Conservation (phyloP, 35 echinoderm and acorn worm genomes). For the Ophioderma brevispina region DNA sequence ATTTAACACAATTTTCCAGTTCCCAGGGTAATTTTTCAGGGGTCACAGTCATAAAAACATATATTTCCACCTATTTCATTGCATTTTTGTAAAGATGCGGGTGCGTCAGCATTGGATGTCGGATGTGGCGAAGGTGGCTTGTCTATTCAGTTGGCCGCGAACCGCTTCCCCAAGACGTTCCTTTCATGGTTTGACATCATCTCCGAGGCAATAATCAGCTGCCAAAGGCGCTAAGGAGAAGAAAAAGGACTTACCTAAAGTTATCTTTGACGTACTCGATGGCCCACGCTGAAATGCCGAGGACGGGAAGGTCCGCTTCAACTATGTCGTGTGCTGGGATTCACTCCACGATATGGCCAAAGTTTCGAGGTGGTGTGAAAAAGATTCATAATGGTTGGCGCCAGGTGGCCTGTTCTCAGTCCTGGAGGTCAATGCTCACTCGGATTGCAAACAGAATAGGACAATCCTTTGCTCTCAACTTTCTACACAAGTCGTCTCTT, state of each 20-base stretch:
- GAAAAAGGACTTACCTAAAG: constrained; percentile 45
- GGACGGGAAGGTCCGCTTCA: constrained; percentile 60
- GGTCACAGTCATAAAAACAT: too few relatives aligned
- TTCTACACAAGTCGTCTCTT: constrained; percentile 97
- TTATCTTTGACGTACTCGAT: constrained; percentile 78
- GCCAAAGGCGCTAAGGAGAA: constrained; percentile 25
- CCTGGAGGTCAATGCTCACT: constrained; percentile 88
- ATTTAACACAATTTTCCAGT: too few relatives aligned
- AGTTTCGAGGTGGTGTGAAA: constrained; percentile 50
- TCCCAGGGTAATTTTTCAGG: too few relatives aligned
- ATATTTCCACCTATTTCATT: not conserved
- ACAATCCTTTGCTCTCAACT: constrained; percentile 81
- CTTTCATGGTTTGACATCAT: constrained; percentile 78
- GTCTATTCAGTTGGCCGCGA: constrained; percentile 60
- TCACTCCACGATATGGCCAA: constrained; percentile 96
- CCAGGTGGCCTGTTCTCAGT: constrained; percentile 69
- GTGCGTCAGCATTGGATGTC: constrained; percentile 80
- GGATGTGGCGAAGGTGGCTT: constrained; percentile 87
- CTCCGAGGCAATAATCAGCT: constrained; percentile 47
- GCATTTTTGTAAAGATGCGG: constrained; percentile 62
- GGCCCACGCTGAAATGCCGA: constrained; percentile 59
- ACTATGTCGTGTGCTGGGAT: constrained; percentile 81
- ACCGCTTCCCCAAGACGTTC: constrained; percentile 66
- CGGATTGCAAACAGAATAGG: constrained; percentile 73
- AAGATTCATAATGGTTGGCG: constrained; percentile 62